These are phyloP conservation scores for Falco cherrug DNA, from an alignment of 2,797 vertebrate genomes.

Conservation along the genomic window DNA sequence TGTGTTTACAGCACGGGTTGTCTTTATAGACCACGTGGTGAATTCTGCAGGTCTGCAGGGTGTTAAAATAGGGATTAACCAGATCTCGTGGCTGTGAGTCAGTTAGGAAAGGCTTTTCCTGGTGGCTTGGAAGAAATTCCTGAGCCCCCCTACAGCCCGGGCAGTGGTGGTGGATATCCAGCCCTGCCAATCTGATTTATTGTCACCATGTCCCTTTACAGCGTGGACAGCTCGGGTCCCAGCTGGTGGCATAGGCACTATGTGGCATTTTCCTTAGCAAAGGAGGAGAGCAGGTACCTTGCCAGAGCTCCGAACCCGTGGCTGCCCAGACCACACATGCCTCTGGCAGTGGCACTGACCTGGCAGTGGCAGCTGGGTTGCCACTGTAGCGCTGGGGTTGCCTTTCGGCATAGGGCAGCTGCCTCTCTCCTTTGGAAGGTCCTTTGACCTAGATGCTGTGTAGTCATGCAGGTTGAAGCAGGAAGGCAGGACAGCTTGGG, in stretches of 20 bases:
- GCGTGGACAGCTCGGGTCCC: not conserved
- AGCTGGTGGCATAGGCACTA: not conserved
- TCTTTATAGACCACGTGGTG: not conserved
- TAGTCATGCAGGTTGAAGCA: not conserved
- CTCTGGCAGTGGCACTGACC: not conserved
- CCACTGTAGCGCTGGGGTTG: fast-evolving
- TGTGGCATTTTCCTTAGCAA: not conserved
- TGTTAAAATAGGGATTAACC: not conserved
- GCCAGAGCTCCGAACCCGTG: fast-evolving
- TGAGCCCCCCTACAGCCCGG: not conserved
- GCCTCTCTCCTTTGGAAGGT: fast-evolving
- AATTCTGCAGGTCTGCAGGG: not conserved
- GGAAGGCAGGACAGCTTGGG: not conserved
- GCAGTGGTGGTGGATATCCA: not conserved
- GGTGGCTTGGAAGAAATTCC: not conserved
- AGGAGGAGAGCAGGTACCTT: not conserved
- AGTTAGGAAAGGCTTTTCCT: not conserved
- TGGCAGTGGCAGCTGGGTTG: not conserved
- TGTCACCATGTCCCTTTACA: not conserved
- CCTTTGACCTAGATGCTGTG: not conserved
- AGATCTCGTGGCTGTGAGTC: not conserved
- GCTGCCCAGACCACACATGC: fast-evolving
- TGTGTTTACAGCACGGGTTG: fast-evolving
- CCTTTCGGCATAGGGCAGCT: not conserved
- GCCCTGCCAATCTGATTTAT: not conserved